Percentiles rank a stretch among this genome's conserved stretches.
phyloP scores from a whole-genome alignment of 2,113 vertebrate genomes.

The Ptilonorhynchus violaceus region DNA sequence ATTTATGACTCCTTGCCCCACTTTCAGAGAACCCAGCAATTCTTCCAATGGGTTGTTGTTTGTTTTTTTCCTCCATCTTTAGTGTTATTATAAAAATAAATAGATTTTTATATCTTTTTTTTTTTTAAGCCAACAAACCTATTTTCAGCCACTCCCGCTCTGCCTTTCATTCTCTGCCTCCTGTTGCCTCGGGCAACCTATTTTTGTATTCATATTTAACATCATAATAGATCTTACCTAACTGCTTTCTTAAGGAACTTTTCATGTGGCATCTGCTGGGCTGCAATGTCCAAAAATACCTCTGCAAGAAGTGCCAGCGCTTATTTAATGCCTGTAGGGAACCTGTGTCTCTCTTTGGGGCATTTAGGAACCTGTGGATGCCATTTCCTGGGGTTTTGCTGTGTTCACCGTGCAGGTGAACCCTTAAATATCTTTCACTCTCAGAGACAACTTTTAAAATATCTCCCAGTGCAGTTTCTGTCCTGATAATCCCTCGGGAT shows the following conservation, averaged over 20 bases:
- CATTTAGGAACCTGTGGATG: neutral
- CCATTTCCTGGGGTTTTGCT: neutral
- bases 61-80: neutral
- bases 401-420: neutral
- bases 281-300: neutral
- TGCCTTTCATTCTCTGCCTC: neutral
- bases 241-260: neutral
- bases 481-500: neutral
- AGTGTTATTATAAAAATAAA: neutral
- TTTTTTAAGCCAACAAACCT: neutral
- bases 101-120: neutral
- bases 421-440: neutral
- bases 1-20: neutral
- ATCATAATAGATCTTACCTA: constrained; percentile 1
- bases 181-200: neutral
- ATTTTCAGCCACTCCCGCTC: neutral
- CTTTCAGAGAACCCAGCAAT: neutral
- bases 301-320: neutral
- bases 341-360: neutral
- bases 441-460: neutral
- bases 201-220: constrained; percentile 6
- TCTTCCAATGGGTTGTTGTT: neutral
- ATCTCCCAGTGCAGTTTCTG: neutral
- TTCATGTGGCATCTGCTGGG: neutral
- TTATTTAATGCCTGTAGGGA: neutral